phyloP scores from a whole-genome alignment of 2,888 invertebrate species.

The Drosophila robusta region DNA sequence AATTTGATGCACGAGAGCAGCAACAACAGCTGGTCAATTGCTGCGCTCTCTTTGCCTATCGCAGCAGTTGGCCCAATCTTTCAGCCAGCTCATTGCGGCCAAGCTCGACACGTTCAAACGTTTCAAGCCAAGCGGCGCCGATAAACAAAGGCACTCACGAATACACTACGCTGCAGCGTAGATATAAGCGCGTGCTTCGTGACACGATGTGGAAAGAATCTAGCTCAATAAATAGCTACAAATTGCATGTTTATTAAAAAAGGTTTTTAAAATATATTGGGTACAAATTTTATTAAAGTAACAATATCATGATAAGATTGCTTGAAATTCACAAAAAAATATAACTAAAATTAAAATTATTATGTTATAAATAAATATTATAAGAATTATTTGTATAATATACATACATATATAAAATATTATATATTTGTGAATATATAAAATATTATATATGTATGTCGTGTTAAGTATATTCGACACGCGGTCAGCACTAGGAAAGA shows the following conservation, averaged over 20 bases:
- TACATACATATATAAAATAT: no score
- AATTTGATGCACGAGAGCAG: conserved; percentile 27
- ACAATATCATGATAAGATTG: no score
- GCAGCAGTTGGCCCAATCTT: conserved; percentile 26
- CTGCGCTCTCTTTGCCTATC: conserved; percentile 7
- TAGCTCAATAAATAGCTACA: no score
- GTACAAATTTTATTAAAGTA: no score
- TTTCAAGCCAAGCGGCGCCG: conserved; percentile 33
- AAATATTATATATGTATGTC: no score
- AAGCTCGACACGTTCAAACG: conserved; percentile 49
- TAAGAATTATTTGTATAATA: no score
- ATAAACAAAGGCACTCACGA: conserved; percentile 24
- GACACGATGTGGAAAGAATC: not conserved
- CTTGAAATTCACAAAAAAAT: no score
- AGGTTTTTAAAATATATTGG: no score
- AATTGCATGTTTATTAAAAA: no score
- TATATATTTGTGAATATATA: no score
- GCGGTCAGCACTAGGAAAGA: not conserved
- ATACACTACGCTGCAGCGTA: conserved; percentile 4
- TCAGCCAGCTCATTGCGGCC: not conserved
- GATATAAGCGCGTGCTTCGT: not conserved
- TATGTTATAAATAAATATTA: no score
- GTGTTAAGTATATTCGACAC: not conserved
- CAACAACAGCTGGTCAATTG: conserved; percentile 55
- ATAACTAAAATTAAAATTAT: no score